These are phyloP conservation scores for Amphipoea oculea DNA, from an alignment of 2,888 invertebrate genomes.

Conservation along the genomic window DNA sequence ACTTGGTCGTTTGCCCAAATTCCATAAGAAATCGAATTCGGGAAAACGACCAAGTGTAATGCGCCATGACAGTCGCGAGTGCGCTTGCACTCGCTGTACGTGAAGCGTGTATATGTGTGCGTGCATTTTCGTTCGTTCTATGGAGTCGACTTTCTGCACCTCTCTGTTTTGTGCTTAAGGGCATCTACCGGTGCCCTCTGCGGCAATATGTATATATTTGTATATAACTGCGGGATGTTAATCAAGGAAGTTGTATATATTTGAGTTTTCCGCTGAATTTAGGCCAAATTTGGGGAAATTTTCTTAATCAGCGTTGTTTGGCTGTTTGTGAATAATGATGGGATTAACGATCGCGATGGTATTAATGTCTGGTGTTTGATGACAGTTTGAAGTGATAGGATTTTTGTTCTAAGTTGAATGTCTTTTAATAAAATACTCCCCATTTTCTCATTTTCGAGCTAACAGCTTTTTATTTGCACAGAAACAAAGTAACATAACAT, in stretches of 20 bases:
- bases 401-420: background rate
- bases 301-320: slow-evolving; percentile 52
- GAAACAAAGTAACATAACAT: background rate
- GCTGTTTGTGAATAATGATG: slow-evolving; percentile 29
- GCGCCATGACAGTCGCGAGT: background rate
- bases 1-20: background rate
- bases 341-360: background rate
- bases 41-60: background rate
- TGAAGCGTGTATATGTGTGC: background rate
- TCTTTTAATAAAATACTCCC: background rate
- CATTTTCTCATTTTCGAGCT: background rate
- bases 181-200: slow-evolving; percentile 68
- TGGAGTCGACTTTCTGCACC: background rate
- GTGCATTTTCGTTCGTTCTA: background rate
- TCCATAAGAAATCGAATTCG: background rate
- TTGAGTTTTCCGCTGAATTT: slow-evolving; percentile 65
- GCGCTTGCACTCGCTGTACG: slow-evolving; percentile 6
- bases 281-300: slow-evolving; percentile 44
- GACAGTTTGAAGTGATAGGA: background rate
- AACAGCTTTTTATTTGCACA: background rate
- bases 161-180: slow-evolving; percentile 64
- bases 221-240: slow-evolving; percentile 78
- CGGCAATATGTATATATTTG: slow-evolving; percentile 74
- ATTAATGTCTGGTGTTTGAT: background rate
- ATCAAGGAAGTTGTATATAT: slow-evolving; percentile 75